A percentile compares a stretch with the other conserved stretches of the same genome.
phyloP scores from a whole-genome alignment of 2,888 invertebrate genomes.

The Hemicrepidius hirtus region DNA sequence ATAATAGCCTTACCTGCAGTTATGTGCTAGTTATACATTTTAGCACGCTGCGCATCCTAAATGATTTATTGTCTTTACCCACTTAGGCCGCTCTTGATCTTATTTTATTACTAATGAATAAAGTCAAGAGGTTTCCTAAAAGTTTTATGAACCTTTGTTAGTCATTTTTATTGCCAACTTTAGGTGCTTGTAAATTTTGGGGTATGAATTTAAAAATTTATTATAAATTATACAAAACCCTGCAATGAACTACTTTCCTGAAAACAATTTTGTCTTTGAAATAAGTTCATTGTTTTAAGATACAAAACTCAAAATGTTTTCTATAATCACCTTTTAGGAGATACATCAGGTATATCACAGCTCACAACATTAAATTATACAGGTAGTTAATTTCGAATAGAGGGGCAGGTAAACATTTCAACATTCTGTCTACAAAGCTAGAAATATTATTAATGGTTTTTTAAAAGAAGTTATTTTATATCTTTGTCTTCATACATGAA shows the following conservation, averaged over 20 bases:
- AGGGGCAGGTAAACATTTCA: conserved; percentile 53
- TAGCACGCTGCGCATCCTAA: conserved; percentile 50
- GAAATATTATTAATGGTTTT: conserved; percentile 53
- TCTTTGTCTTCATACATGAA: conserved; percentile 22
- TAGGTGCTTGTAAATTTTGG: not conserved
- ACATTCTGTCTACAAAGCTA: conserved; percentile 48
- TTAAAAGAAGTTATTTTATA: conserved; percentile 48
- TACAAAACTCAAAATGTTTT: not conserved
- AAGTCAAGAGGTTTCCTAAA: conserved; percentile 38
- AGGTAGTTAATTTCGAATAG: conserved; percentile 49
- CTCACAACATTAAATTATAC: conserved; percentile 49
- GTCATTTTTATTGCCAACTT: conserved; percentile 14
- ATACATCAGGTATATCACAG: not conserved
- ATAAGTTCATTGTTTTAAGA: too few relatives aligned
- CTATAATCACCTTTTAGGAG: not conserved
- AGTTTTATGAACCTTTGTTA: conserved; percentile 38
- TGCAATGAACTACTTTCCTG: too few relatives aligned
- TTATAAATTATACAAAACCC: too few relatives aligned
- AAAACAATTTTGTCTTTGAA: too few relatives aligned
- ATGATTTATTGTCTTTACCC: conserved; percentile 56
- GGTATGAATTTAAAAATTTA: not conserved
- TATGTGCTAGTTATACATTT: conserved; percentile 60
- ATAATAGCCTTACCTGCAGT: conserved; percentile 65
- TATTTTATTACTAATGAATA: conserved; percentile 49
- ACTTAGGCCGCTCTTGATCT: conserved; percentile 53